A percentile compares a stretch with the other conserved stretches of the same genome.
phyloP scores from a whole-genome alignment of 1,140 invertebrate genomes.

The Leptestheria dahalacensis region DNA sequence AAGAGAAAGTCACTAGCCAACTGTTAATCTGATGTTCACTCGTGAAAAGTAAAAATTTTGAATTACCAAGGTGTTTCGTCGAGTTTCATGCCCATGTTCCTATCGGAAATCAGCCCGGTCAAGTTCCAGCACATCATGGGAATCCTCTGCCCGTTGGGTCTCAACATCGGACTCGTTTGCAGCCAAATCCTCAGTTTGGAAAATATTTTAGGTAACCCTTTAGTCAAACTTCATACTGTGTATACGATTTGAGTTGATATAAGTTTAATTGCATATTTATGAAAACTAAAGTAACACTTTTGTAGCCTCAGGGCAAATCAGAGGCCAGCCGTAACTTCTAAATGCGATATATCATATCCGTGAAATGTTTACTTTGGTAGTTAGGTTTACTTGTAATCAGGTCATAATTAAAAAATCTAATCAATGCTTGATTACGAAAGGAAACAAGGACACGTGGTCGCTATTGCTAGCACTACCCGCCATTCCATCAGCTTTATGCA shows the following conservation, averaged over 20 bases:
- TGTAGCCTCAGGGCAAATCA: too few relatives aligned
- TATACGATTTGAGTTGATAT: too few relatives aligned
- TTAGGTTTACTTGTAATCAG: too few relatives aligned
- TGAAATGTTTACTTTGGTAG: too few relatives aligned
- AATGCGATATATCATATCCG: too few relatives aligned
- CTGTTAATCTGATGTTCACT: slow-evolving; percentile 14
- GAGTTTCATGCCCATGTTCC: slow-evolving; percentile 66
- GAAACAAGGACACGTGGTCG: slow-evolving; percentile 46
- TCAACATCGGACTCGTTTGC: slow-evolving; percentile 63
- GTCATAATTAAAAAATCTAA: too few relatives aligned
- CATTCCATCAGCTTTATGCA: slow-evolving; percentile 24
- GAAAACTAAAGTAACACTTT: too few relatives aligned
- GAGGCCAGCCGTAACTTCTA: too few relatives aligned
- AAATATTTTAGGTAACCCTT: slow-evolving; percentile 45
- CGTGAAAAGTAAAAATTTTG: background rate
- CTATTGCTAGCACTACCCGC: slow-evolving; percentile 46
- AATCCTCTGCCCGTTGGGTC: slow-evolving; percentile 63
- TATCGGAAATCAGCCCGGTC: slow-evolving; percentile 46
- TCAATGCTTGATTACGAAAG: too few relatives aligned
- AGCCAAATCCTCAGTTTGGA: slow-evolving; percentile 57
- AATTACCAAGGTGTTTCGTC: slow-evolving; percentile 48
- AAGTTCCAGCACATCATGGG: slow-evolving; percentile 48
- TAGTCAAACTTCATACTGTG: too few relatives aligned
- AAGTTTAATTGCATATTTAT: too few relatives aligned
- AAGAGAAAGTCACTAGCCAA: too few relatives aligned